phyloP scores from a whole-genome alignment of 2,797 vertebrate species.

The Chanos chanos region DNA sequence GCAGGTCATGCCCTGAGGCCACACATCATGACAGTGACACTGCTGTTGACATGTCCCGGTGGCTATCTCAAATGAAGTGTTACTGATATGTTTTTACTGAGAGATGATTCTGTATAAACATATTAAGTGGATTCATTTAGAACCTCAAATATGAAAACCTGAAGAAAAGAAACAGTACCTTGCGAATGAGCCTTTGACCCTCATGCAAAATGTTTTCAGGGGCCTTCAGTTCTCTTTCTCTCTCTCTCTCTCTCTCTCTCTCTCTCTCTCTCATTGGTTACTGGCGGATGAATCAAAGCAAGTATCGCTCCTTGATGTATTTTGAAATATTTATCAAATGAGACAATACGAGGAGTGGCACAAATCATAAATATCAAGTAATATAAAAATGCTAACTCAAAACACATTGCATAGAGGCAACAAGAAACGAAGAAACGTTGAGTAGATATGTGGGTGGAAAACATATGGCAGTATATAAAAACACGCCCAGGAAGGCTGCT shows the following conservation, averaged over 20 bases:
- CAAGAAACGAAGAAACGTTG: slow-evolving; percentile 28
- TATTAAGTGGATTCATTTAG: too few relatives aligned
- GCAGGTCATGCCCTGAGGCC: too few relatives aligned
- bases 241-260: too few relatives aligned
- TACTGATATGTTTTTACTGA: too few relatives aligned
- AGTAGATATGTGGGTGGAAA: slow-evolving; percentile 15
- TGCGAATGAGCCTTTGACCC: slow-evolving; percentile 64
- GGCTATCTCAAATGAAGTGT: too few relatives aligned
- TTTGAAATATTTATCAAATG: slow-evolving; percentile 78
- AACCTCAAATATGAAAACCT: slow-evolving; percentile 32
- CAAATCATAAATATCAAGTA: slow-evolving; percentile 79
- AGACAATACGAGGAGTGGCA: slow-evolving; percentile 77
- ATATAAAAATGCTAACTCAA: slow-evolving; percentile 69
- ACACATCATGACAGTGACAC: too few relatives aligned
- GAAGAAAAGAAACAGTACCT: slow-evolving; percentile 47
- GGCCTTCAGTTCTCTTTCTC: slow-evolving; percentile 65
- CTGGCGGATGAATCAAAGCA: slow-evolving; percentile 74
- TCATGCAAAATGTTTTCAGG: slow-evolving; percentile 64
- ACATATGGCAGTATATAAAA: slow-evolving; percentile 61
- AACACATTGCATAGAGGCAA: slow-evolving; percentile 63
- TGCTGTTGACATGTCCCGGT: too few relatives aligned
- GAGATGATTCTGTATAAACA: too few relatives aligned
- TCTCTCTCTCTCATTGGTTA: slow-evolving; percentile 69
- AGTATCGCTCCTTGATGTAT: slow-evolving; percentile 71
- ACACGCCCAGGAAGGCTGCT: slow-evolving; percentile 44